phyloP scores from a whole-genome alignment of 1,140 invertebrate species.

The Holotrichia oblita region DNA sequence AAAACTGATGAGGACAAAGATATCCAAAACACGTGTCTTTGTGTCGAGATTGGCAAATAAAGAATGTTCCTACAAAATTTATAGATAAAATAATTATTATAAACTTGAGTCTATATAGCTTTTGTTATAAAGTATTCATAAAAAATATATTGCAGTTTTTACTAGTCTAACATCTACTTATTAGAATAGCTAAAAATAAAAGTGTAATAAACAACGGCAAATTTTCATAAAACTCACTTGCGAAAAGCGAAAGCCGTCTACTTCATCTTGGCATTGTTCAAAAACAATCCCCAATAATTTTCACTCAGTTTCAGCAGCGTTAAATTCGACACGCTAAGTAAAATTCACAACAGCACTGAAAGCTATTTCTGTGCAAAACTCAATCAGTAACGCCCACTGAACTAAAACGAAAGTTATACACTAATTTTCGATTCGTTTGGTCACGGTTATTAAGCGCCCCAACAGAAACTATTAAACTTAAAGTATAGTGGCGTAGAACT shows the following conservation, averaged over 20 bases:
- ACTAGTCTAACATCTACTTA: too few relatives aligned
- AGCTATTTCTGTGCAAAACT: not conserved
- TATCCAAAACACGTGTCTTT: too few relatives aligned
- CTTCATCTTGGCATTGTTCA: not conserved
- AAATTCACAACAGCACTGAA: not conserved
- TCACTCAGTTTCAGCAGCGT: not conserved
- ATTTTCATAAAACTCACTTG: not conserved
- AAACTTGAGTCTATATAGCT: too few relatives aligned
- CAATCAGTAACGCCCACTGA: not conserved
- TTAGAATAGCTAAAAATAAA: too few relatives aligned
- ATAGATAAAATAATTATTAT: too few relatives aligned
- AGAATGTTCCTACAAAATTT: too few relatives aligned
- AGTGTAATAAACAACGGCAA: not conserved
- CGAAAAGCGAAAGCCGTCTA: not conserved
- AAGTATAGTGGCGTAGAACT: not conserved
- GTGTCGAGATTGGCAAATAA: too few relatives aligned
- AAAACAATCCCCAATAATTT: not conserved
- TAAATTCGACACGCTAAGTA: not conserved
- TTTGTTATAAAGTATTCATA: too few relatives aligned
- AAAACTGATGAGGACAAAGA: too few relatives aligned
- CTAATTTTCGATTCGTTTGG: slow-evolving; percentile 7
- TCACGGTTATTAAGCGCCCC: not conserved
- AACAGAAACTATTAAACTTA: not conserved
- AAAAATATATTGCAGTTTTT: too few relatives aligned
- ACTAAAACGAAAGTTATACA: not conserved